Conservation (phyloP, 2,113 vertebrate species). For the Seriola dumerili region DNA sequence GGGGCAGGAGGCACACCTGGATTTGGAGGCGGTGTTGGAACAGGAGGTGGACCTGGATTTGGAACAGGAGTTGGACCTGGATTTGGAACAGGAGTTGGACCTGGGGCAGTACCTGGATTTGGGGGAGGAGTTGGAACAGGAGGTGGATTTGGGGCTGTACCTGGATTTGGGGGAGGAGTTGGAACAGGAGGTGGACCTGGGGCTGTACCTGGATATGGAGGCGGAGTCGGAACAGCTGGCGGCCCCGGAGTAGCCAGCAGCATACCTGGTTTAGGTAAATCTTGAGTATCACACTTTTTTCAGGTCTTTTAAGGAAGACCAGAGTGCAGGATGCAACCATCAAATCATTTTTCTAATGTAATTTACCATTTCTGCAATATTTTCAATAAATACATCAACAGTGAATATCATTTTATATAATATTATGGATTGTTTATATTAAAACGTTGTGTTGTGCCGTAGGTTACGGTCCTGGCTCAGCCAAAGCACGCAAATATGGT, state of each 20-base stretch:
- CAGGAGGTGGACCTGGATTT: constrained; percentile 44
- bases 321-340: neutral
- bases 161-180: constrained; percentile 41
- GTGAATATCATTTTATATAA: neutral
- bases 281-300: neutral
- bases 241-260: neutral
- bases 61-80: constrained; percentile 45
- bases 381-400: neutral
- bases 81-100: constrained; percentile 28
- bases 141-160: constrained; percentile 24
- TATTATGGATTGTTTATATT: neutral
- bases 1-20: constrained; percentile 50
- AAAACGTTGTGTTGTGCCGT: constrained; percentile 12
- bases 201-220: constrained; percentile 38
- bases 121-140: constrained; percentile 28
- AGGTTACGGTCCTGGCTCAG: constrained; percentile 70
- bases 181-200: constrained; percentile 43
- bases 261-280: neutral
- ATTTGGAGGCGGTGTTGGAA: constrained; percentile 55
- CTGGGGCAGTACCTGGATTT: constrained; percentile 32
- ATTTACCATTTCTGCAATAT: neutral
- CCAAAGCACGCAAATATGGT: constrained; percentile 76
- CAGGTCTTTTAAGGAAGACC: neutral
- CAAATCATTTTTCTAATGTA: neutral
- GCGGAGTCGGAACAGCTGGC: constrained; percentile 17